Evolutionary conservation across 2,797 vertebrate genomes (phyloP), one percentile per base, ranked within the genome.

Genomic region (Sebastes steindachneri): DNA sequence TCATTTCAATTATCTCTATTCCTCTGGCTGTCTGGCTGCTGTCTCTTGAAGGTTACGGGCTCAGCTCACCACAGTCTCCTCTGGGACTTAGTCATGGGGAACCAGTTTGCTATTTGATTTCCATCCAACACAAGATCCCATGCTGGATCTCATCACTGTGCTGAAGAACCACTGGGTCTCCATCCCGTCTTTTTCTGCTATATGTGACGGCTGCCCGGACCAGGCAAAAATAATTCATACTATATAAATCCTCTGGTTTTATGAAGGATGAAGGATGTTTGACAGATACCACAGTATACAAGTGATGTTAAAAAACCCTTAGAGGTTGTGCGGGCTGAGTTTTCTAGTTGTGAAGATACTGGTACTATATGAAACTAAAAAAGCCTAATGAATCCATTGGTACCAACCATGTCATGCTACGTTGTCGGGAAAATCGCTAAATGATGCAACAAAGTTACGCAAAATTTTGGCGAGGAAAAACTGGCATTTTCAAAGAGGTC

Each of bases 1-100:
- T 88, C 86, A 85, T 93, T 93, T 94, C 88, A 94, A 93, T 90
- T 83, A 93, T 88, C 87, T 79, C 73, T 62, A 68, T 86, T 86
- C 73, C 82, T 86, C 84, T 87, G 77, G 87, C 84, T 75, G 92
- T 89, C 86, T 92, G 87, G 82, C 58, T 72, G 83, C 82, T 25
- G 79, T 82, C 78, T 91, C 73, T 75, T 88, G 79, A 91, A 88
- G 89, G 89, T 91, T 88, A 87, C 55, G 70, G 77, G 75, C 83
- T 88, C 35, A 68, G 79, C 75, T 88, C 84, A 72, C 68, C 77
- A 80, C 70, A 75, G 33, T 29, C 65, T 84, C 79, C 76, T 76
- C 53, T 54, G 85, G 84, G 84, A 79, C 57, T 64, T 17, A 69
- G 85, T 88, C 86, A 84, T 70, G 75, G 74, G 82, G 77, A 85